Conservation (phyloP, 2,888 invertebrate species). For the Ctena decussata region DNA sequence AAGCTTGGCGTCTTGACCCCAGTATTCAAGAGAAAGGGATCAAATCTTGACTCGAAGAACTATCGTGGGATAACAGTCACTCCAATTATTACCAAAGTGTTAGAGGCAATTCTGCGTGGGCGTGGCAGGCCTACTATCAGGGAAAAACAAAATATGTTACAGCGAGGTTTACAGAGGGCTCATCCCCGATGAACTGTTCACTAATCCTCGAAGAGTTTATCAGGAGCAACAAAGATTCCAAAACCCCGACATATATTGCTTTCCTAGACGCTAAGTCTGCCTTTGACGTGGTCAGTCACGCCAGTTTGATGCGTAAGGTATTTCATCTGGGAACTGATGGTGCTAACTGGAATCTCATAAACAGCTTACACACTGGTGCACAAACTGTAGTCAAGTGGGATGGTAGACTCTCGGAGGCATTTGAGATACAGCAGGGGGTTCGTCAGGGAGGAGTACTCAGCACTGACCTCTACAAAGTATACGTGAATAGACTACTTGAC, state of each 20-base stretch:
- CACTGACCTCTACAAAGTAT: slow-evolving; percentile 19
- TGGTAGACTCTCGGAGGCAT: neutral
- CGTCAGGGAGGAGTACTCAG: slow-evolving; percentile 25
- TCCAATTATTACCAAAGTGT: neutral
- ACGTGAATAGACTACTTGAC: neutral
- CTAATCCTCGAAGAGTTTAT: neutral
- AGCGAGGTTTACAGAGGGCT: neutral
- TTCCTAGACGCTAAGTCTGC: neutral
- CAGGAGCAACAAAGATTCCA: neutral
- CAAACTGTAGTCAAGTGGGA: slow-evolving; percentile 19
- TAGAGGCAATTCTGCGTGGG: too few species aligned
- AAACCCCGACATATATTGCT: slow-evolving; percentile 1
- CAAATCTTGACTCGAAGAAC: neutral
- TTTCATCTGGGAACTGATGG: neutral
- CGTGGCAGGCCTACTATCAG: neutral
- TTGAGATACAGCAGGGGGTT: slow-evolving; percentile 16
- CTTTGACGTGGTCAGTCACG: neutral
- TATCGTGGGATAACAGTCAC: neutral
- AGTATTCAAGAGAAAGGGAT: neutral
- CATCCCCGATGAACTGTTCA: neutral
- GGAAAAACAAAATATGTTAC: neutral
- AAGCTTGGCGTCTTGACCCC: neutral
- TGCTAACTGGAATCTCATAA: neutral
- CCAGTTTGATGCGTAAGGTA: neutral
- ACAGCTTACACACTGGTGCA: neutral